Percentiles rank a stretch among this genome's conserved stretches.
These are phyloP conservation scores for Harpegnathos saltator DNA, from an alignment of 1,140 invertebrate genomes.

Conservation along the genomic window DNA sequence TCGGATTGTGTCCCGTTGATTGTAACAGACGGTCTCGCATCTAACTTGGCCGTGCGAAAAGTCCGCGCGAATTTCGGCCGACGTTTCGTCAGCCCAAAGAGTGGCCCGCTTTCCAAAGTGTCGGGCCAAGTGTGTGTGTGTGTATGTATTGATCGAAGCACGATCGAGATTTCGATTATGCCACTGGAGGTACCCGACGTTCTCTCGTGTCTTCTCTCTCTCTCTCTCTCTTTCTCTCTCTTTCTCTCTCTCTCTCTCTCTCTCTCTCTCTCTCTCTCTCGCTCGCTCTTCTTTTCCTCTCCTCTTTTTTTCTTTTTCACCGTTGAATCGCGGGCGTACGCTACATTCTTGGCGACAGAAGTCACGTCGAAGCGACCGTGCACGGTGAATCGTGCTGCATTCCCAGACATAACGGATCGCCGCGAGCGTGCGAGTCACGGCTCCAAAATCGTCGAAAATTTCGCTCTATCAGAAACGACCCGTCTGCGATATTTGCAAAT, in stretches of 20 bases:
- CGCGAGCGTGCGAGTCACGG: conserved; percentile 27
- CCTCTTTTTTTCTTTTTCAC: conserved; percentile 17
- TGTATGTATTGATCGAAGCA: neutral
- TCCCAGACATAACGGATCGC: conserved; percentile 77
- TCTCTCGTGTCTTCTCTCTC: neutral
- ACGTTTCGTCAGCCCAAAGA: neutral
- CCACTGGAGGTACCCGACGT: neutral
- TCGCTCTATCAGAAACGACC: neutral
- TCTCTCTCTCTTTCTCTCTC: too few species aligned
- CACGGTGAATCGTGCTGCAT: conserved; percentile 70
- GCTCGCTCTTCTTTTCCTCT: neutral
- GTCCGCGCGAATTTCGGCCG: neutral
- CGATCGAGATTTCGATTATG: conserved; percentile 10
- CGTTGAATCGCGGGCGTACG: conserved; percentile 35
- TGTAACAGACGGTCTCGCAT: too few species aligned
- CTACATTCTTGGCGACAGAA: conserved; percentile 59
- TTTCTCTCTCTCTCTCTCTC: neutral
- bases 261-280: too few species aligned
- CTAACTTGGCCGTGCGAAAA: neutral
- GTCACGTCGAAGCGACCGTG: conserved; percentile 67
- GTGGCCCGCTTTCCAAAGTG: conserved; percentile 9
- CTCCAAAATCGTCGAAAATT: conserved; percentile 72
- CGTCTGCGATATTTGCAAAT: too few species aligned
- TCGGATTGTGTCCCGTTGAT: too few species aligned
- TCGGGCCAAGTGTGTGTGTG: neutral